phyloP scores from a whole-genome alignment of 2,888 invertebrate species.

The Eupithecia subfuscata region DNA sequence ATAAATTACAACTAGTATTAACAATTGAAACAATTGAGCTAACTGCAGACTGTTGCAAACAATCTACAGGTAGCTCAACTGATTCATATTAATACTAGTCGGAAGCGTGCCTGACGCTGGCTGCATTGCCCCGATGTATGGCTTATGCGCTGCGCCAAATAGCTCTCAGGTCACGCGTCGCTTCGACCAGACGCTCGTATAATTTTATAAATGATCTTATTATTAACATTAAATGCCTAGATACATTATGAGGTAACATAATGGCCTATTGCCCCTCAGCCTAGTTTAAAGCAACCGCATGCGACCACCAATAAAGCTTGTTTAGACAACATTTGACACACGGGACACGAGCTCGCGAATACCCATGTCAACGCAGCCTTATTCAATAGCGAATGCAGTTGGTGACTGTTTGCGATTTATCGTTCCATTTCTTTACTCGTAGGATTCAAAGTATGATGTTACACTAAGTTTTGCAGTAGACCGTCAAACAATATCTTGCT shows the following conservation, averaged over 20 bases:
- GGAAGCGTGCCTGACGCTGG: too few relatives aligned
- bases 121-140: too few relatives aligned
- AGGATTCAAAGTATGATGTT: background rate
- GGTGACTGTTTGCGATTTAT: background rate
- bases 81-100: too few relatives aligned
- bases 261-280: background rate
- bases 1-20: too few relatives aligned
- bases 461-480: background rate
- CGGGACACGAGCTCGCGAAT: constrained; percentile 20
- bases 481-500: background rate
- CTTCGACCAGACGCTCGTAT: too few relatives aligned
- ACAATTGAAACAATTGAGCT: too few relatives aligned
- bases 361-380: constrained; percentile 26
- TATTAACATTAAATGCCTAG: background rate
- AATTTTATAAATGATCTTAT: too few relatives aligned
- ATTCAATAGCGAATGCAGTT: constrained; percentile 13
- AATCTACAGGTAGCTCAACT: too few relatives aligned
- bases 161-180: too few relatives aligned
- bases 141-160: too few relatives aligned
- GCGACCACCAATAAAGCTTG: constrained; percentile 32
- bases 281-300: constrained; percentile 21
- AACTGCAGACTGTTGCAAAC: too few relatives aligned
- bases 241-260: background rate
- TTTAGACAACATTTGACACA: constrained; percentile 37
- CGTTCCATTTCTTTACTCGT: background rate